Evolutionary conservation across 2,113 vertebrate genomes (phyloP).

Genomic region (Ophthalmolycus amberensis): DNA sequence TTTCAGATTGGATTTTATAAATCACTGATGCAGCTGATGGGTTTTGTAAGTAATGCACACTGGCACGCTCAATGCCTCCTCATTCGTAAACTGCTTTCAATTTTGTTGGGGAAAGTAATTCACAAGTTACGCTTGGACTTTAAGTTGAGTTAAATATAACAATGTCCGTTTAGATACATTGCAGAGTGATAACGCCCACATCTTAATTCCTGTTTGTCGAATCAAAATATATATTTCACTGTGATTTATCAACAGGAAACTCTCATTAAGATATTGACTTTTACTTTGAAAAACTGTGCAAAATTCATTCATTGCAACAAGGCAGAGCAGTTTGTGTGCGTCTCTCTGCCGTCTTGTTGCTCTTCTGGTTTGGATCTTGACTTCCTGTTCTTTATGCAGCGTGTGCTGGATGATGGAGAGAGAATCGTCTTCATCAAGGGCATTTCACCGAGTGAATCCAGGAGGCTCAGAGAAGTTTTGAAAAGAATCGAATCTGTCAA

Average conservation of each 20-base stretch:
- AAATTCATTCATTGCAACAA: background rate
- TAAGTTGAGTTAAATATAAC: background rate
- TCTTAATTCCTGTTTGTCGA: too few species aligned
- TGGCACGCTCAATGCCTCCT: background rate
- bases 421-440: conserved; percentile 47
- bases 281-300: background rate
- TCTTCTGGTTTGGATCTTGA: background rate
- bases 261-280: too few species aligned
- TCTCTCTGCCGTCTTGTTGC: background rate
- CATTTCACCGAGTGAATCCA: conserved; percentile 40
- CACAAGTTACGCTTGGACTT: too few species aligned
- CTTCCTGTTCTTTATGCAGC: background rate
- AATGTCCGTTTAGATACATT: too few species aligned
- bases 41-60: conserved; percentile 40
- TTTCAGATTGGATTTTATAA: conserved; percentile 61
- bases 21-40: conserved; percentile 27
- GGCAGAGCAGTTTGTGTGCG: too few species aligned
- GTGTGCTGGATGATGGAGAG: fast-evolving
- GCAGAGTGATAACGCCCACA: too few species aligned
- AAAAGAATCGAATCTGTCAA: background rate
- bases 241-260: too few species aligned
- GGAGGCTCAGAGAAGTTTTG: conserved; percentile 24
- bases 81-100: too few species aligned
- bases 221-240: too few species aligned
- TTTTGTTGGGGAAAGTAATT: background rate